Base-by-base conservation (phyloP, 1,140 invertebrate genomes). In the Bombus cullumanus region DNA sequence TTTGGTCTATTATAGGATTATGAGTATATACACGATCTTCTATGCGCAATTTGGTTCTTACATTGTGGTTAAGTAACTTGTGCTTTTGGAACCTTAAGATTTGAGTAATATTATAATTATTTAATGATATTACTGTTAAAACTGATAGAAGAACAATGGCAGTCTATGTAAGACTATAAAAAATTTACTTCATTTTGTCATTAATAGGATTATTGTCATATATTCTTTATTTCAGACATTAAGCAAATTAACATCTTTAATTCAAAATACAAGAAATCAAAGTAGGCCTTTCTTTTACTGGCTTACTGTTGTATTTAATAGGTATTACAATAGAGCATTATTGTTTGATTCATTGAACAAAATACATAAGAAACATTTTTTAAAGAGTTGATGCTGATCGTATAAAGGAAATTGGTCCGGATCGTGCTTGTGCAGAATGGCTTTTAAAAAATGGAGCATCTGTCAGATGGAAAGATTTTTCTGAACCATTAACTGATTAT, bases 351-450 rank as follows among this genome's bases (percentile, higher is more conserved):
- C 79, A 43, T 68, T 31, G 34, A 37, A 78, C 31, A 43, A 74
- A 64, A 25, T 15, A 68, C 2, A 8, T 73, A 72, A 69, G 41
- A 78, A 59, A n/a, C 3, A 72, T 22, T n/a, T 86, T 83, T 77
- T 89, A 47, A 53, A 93, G 89, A 31, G 82, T 91, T 8, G 80
- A 90, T 74, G 25, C 83, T 43, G 95, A 96, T 12, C 94, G 98
- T 88, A 96, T 98, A 53, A 96, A 97, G 93, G 94, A 96, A 90
- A 96, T 98, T 83, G 98, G 98, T 2, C 96, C 98, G 8, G 98
- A 99, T 93, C 92, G 97, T 91, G 97, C 97, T n/a, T 98, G 98
- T 95, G 98, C 98, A 8, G 98, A 99, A 95, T 99, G 98, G 98
- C 95, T 99, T 22, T 93, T 98, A 69, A 95, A 96, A 91, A 98